Percentiles rank a stretch among this genome's conserved stretches.
Evolutionary conservation across 2,113 vertebrate species (phyloP).

Genomic region (Micromys minutus): DNA sequence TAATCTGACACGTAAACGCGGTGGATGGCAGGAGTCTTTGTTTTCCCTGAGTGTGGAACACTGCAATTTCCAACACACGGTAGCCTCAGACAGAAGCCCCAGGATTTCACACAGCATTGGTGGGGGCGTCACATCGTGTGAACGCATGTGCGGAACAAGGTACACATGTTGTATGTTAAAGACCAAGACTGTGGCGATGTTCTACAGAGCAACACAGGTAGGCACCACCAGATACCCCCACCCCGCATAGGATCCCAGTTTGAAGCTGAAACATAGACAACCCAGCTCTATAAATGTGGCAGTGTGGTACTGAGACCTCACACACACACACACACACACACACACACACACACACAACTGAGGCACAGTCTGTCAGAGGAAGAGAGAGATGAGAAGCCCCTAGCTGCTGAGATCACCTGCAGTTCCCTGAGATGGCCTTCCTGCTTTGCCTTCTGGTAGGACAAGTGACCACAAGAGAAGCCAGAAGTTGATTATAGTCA

Average conservation of each 20-base stretch:
- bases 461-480: neutral
- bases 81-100: neutral
- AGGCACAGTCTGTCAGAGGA: neutral
- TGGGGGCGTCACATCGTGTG: too few species aligned
- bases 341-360: neutral
- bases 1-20: neutral
- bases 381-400: neutral
- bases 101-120: neutral
- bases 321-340: neutral
- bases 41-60: neutral
- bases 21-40: neutral
- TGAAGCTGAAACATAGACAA: neutral
- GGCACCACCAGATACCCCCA: too few species aligned
- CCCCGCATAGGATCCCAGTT: neutral
- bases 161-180: neutral
- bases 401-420: neutral
- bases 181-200: neutral
- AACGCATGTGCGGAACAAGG: neutral
- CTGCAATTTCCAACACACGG: neutral
- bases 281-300: neutral
- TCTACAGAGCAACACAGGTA: neutral
- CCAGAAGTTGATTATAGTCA: neutral
- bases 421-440: slow-evolving; percentile 1
- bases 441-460: neutral
- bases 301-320: neutral